Evolutionary conservation across 2,113 vertebrate genomes (phyloP), one percentile per base, ranked within the genome.

Genomic region (Herpetotheres cachinnans): DNA sequence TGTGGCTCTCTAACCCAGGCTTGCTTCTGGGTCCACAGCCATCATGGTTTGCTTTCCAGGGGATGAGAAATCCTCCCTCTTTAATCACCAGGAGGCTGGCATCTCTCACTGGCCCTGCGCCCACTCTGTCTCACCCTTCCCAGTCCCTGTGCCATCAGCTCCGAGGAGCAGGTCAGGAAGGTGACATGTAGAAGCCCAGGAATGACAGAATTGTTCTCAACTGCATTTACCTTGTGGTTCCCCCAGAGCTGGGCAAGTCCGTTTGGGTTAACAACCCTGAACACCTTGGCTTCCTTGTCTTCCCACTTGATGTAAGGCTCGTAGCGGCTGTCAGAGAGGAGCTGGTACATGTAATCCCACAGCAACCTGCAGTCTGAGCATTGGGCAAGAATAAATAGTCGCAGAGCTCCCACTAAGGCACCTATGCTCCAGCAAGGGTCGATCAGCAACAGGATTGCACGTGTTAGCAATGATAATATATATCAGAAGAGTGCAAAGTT

Each of bases 211-310:
- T 19, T 4, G 0, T 42, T 21, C 40, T 46, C 61, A 29, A 0
- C 2, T 44, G 17, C 66, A 8, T 59, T 97, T 87, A 99, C 99
- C 98, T 99, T 99, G 96, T 99, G 99, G 96, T 99, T 99, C 30
- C 99, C 99, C 99, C 99, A 99, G 93, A 99, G 99, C 61, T 98
- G 98, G 38, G 99, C 99, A 6, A 99, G 98, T 80, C 99, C 99
- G 0, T 98, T 99, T 0, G 99, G 99, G 93, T 99, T 98, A 25
- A 99, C 98, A 0, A 99, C 98, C 3, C 98, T 97, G 91, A 99
- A 99, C 58, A 99, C 91, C 59, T 98, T 98, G 91, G 97, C 96
- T 4, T 98, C 97, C 62, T 92, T 96, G 80, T 99, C 99, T 79
- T 99, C 99, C 99, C 99, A 99, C 70, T 96, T 96, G 82, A 99